phyloP scores from a whole-genome alignment of 2,113 vertebrate genomes.

The Saccopteryx bilineata region DNA sequence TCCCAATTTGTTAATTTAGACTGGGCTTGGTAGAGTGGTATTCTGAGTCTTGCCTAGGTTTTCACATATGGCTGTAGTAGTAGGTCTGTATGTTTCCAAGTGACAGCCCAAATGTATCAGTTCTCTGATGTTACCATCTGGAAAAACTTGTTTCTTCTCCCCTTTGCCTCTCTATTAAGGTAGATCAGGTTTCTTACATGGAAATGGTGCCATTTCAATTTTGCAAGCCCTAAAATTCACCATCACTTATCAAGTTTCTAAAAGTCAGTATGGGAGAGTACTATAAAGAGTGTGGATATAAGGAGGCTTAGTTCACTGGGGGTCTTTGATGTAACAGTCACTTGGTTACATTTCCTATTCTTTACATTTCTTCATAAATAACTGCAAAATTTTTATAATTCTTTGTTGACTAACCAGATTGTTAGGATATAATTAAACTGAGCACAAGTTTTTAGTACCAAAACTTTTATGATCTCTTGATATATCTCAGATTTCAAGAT shows the following conservation, averaged over 20 bases:
- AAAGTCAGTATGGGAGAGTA: background rate
- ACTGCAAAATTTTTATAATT: background rate
- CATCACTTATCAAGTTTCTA: background rate
- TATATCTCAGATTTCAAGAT: background rate
- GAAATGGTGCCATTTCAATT: background rate
- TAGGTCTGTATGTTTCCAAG: background rate
- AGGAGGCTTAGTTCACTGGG: background rate
- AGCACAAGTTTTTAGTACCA: background rate
- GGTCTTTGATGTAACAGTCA: background rate
- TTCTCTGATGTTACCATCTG: background rate
- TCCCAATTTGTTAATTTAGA: background rate
- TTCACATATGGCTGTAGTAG: background rate
- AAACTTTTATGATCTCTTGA: background rate
- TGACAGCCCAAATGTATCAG: background rate
- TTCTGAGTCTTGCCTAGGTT: background rate
- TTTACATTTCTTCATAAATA: background rate
- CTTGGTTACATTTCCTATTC: background rate
- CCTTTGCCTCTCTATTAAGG: background rate
- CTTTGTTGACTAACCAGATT: background rate
- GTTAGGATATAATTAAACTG: background rate
- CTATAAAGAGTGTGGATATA: background rate
- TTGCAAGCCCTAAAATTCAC: background rate
- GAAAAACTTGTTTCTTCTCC: background rate
- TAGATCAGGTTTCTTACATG: background rate
- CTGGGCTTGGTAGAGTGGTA: background rate